Base-by-base conservation (phyloP, 1,140 invertebrate genomes). In the Spodoptera litura region DNA sequence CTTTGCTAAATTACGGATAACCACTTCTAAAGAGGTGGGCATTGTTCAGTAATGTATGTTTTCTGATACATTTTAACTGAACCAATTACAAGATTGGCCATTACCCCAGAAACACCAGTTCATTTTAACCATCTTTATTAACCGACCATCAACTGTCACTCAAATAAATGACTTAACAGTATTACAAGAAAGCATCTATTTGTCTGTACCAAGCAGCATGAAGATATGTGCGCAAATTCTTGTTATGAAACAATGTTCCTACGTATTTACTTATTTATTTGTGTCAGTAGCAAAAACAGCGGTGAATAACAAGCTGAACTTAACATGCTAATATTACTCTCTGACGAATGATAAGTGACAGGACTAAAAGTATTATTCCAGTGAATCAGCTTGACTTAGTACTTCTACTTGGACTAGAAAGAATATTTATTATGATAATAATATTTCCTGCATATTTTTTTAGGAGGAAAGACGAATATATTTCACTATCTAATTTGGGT, bases 201-300 rank as follows among this genome's bases (percentile, higher is more conserved):
- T 38, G 12, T 58, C 61, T 61, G 55, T 61, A 61, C 55, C 4
- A 38, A 4, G 12, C 15, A 51, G 25, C 35, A 51, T 52, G 20
- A 2, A 31, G 25, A 70, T 70, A 70, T 53, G 6, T n/a, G 20
- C 25, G 11, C 66, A 52, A 20, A 70, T 70, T 70, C 20, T 53
- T 70, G 66, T 52, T n/a, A 52, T n/a, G 49, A 70, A 70, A 52
- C 49, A 70, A 70, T 70, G 66, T 9, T n/a, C n/a, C n/a, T n/a
- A 52, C 25, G 51, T 35, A 66, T 20, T 31, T 53, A 70, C 27
- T 70, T 53, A 52, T 52, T 52, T 31, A 53, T 66, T 66, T 66
- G 8, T 66, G 10, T 38, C 10, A 66, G 62, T 66, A 38, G 38
- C 38, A 8, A 20, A 20, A 64, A 66, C 38, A 35, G 49, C 62